These are phyloP conservation scores for Cichlasoma orientale DNA, from an alignment of 2,797 vertebrate species.

Conservation along the genomic window DNA sequence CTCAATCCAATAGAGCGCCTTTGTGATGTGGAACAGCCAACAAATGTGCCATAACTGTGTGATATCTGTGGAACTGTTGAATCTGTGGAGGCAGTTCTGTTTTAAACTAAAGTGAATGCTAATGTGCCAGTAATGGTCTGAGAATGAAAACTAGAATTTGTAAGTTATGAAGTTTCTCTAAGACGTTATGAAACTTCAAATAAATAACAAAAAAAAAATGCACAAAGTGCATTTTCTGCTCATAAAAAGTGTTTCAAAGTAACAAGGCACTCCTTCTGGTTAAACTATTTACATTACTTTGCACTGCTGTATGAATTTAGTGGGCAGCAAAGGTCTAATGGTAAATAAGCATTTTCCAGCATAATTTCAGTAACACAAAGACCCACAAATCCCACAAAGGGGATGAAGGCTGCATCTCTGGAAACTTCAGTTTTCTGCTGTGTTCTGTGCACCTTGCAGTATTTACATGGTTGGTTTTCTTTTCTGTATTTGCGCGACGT, in stretches of 20 bases:
- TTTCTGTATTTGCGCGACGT: background rate
- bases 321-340: background rate
- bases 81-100: background rate
- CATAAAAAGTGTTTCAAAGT: no score
- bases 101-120: background rate
- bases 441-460: background rate
- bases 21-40: background rate
- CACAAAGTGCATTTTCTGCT: background rate
- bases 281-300: background rate
- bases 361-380: background rate
- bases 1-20: no score
- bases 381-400: background rate
- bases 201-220: accelerated
- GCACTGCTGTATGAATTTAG: background rate
- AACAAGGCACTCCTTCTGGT: background rate
- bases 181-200: background rate
- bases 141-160: background rate
- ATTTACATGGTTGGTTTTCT: background rate
- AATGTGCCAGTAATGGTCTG: background rate
- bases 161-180: background rate
- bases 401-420: background rate
- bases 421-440: background rate
- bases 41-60: background rate
- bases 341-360: background rate
- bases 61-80: background rate